Evolutionary conservation across 2,797 vertebrate genomes (phyloP), one percentile per base, ranked within the genome.

Genomic region (Moxostoma hubbsi): DNA sequence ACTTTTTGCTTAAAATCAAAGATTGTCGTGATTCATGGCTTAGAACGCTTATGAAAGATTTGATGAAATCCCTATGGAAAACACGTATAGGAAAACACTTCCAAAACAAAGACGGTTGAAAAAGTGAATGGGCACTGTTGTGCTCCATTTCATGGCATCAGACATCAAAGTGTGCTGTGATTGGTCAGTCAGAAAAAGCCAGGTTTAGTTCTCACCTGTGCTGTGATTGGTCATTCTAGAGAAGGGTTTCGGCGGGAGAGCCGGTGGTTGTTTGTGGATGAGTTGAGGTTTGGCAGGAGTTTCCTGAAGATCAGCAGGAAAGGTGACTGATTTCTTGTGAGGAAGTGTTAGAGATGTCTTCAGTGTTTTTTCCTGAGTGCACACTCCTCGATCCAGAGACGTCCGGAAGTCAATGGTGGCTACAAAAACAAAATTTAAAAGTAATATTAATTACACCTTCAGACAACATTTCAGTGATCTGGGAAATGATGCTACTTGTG

Each of bases 231-330:
- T 91, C 92, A 97, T 96, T 93, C 97, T 95, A 89, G 96, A 92
- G 92, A 97, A 96, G 88, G 98, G 98, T 90, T 99, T 99, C 80
- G 98, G 98, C 89, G 97, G 98, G 90, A 99, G 95, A 87, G 97
- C 98, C 24, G 98, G 98, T 89, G 97, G 97, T 90, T 99, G 97
- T 92, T 99, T 99, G 93, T 96, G 96, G 88, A 96, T 96, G 87
- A 96, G 89, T 61, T 94, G 91, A 84, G 97, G 96, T 92, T 98
- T 98, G 91, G 94, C 87, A 73, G 95, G 95, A 86, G 90, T 94
- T 85, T 97, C 97, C 93, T 97, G 96, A 94, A 94, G 91, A 87
- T 98, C 96, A 88, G 94, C 92, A 78, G 95, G 78, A 91, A 94
- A 99, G 87, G 93, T 93, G 16, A 95, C 88, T 72, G 94, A 91